phyloP scores from a whole-genome alignment of 30 jellyfish, hydroid and myxozoan genomes.

The Sanderia malayensis region DNA sequence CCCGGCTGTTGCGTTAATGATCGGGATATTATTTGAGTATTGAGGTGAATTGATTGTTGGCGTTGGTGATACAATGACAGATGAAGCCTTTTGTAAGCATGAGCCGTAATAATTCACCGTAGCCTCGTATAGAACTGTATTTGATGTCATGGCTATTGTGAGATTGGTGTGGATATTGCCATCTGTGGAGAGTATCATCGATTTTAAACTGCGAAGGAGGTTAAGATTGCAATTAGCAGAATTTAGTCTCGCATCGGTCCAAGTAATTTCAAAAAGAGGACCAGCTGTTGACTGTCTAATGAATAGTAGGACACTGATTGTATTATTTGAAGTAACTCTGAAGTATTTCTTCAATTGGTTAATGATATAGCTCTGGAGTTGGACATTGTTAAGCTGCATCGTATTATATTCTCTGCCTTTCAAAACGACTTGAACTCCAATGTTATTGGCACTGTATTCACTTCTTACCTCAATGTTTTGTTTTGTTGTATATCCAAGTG shows the following conservation, averaged over 20 bases:
- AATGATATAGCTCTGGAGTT: slow-evolving; percentile 20
- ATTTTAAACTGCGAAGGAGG: slow-evolving; percentile 31
- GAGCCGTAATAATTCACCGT: slow-evolving; percentile 23
- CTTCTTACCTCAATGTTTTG: slow-evolving; percentile 34
- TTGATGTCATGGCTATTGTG: slow-evolving; percentile 34
- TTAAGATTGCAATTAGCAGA: slow-evolving; percentile 22
- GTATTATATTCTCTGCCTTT: slow-evolving; percentile 52
- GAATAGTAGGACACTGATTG: slow-evolving; percentile 46
- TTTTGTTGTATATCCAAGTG: slow-evolving; percentile 38
- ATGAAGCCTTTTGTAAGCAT: slow-evolving; percentile 13
- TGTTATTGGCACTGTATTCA: not conserved
- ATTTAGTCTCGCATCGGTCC: slow-evolving; percentile 64
- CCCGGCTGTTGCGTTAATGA: slow-evolving; percentile 47
- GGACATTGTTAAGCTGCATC: slow-evolving; percentile 43
- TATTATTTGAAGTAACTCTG: slow-evolving; percentile 21
- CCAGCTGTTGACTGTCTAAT: slow-evolving; percentile 25
- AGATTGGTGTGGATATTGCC: slow-evolving; percentile 33
- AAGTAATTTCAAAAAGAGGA: slow-evolving; percentile 23
- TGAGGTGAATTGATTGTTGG: slow-evolving; percentile 51
- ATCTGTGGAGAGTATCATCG: slow-evolving; percentile 24
- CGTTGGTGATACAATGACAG: slow-evolving; percentile 24
- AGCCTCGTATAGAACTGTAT: slow-evolving; percentile 32
- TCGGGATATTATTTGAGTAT: slow-evolving; percentile 15
- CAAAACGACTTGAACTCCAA: slow-evolving; percentile 38
- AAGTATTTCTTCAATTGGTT: slow-evolving; percentile 23